These are phyloP conservation scores for Tetrax tetrax DNA, from an alignment of 2,113 vertebrate species.

Conservation along the genomic window DNA sequence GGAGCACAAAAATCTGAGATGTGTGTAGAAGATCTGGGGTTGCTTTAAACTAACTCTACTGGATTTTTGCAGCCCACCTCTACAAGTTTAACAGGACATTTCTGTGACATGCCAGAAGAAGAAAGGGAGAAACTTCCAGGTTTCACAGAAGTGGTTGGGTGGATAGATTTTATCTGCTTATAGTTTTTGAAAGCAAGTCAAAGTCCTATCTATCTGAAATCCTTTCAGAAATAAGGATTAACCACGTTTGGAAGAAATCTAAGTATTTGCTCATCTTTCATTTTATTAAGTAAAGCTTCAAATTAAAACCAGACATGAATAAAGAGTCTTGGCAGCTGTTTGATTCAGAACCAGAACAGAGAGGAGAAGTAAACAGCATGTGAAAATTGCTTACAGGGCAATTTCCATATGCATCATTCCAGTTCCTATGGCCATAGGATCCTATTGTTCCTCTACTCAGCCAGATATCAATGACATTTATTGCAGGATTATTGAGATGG, in stretches of 20 bases:
- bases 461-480: neutral
- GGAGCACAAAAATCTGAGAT: neutral
- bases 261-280: neutral
- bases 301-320: neutral
- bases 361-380: neutral
- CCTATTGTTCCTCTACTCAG: neutral
- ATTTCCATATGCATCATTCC: neutral
- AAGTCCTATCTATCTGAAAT: neutral
- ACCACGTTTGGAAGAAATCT: neutral
- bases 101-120: neutral
- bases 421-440: neutral
- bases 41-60: neutral
- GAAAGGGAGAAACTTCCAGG: neutral
- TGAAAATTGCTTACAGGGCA: neutral
- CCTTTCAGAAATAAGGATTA: neutral
- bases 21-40: neutral
- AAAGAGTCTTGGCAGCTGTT: neutral
- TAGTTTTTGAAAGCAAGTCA: neutral
- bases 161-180: neutral
- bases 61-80: neutral
- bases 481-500: neutral
- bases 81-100: neutral
- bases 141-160: neutral
- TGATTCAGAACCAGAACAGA: neutral
- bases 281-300: neutral